Conservation (phyloP, 1,140 invertebrate genomes). For the Babylonia areolata region DNA sequence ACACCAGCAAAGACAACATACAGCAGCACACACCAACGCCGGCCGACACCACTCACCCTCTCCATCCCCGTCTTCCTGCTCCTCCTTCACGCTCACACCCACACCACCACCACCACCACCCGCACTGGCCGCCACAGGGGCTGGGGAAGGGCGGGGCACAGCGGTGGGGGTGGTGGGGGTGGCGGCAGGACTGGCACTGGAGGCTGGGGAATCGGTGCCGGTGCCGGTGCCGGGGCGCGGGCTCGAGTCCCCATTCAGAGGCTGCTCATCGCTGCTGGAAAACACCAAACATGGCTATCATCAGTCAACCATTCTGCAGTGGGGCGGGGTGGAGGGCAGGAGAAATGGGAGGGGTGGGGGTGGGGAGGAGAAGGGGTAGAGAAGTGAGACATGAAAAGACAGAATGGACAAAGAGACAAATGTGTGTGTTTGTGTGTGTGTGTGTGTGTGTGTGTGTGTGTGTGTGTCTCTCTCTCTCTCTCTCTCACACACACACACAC, state of each 20-base stretch:
- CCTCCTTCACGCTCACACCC: no score
- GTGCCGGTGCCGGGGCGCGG: background rate
- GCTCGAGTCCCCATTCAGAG: slow-evolving; percentile 28
- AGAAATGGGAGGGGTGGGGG: no score
- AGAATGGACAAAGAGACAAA: background rate
- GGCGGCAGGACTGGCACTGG: slow-evolving; percentile 2
- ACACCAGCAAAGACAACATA: no score
- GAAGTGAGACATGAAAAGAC: background rate
- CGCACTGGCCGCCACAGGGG: background rate
- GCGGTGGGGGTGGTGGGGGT: slow-evolving; percentile 24
- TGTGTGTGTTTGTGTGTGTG: no score
- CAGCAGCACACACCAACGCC: no score
- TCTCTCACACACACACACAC: no score
- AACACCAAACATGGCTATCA: background rate
- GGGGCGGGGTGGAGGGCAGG: no score
- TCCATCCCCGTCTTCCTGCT: no score
- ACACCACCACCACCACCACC: background rate
- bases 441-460: no score
- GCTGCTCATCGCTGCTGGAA: slow-evolving; percentile 31
- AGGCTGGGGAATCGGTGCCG: background rate
- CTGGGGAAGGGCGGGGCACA: background rate
- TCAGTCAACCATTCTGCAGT: no score
- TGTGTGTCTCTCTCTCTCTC: no score
- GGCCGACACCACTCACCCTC: no score
- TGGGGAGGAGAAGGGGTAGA: background rate